Percentiles rank a stretch among this genome's conserved stretches.
These are phyloP conservation scores for Scaptomyza tumidula DNA, from an alignment of 2,888 invertebrate species.

Conservation along the genomic window DNA sequence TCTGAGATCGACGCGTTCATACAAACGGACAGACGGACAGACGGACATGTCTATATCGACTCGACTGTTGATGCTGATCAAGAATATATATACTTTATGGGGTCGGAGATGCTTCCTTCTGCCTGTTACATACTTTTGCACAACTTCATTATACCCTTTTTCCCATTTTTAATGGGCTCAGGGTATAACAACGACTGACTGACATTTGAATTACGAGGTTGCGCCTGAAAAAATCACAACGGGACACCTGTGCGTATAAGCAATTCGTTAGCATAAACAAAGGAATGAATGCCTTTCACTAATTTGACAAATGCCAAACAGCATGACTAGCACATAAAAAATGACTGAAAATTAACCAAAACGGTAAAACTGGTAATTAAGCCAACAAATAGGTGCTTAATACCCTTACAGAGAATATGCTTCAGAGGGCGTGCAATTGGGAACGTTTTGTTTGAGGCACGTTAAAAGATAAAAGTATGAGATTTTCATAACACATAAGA, in stretches of 20 bases:
- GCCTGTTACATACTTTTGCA: too few relatives aligned
- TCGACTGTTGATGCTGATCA: too few relatives aligned
- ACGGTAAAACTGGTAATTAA: conserved; percentile 21
- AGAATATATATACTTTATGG: too few relatives aligned
- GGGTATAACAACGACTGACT: conserved; percentile 5
- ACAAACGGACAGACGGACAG: too few relatives aligned
- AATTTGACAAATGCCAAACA: conserved; percentile 18
- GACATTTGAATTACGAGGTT: conserved; percentile 63
- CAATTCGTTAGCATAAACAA: conserved; percentile 39
- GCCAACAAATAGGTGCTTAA: neutral
- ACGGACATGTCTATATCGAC: too few relatives aligned
- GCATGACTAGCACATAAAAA: conserved; percentile 30
- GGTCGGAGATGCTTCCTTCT: too few relatives aligned
- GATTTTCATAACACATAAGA: too few relatives aligned
- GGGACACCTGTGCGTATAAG: conserved; percentile 59
- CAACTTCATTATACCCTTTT: too few relatives aligned
- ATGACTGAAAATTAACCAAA: conserved; percentile 1
- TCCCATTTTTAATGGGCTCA: too few relatives aligned
- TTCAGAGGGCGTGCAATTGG: neutral
- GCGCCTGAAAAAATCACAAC: conserved; percentile 5
- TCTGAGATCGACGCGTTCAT: too few relatives aligned
- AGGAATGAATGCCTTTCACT: conserved; percentile 4
- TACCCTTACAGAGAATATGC: neutral
- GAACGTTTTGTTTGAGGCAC: neutral
- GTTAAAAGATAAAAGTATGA: too few relatives aligned